A percentile compares a stretch with the other conserved stretches of the same genome.
phyloP scores from a whole-genome alignment of 2,113 vertebrate species.

The Gorilla gorilla region DNA sequence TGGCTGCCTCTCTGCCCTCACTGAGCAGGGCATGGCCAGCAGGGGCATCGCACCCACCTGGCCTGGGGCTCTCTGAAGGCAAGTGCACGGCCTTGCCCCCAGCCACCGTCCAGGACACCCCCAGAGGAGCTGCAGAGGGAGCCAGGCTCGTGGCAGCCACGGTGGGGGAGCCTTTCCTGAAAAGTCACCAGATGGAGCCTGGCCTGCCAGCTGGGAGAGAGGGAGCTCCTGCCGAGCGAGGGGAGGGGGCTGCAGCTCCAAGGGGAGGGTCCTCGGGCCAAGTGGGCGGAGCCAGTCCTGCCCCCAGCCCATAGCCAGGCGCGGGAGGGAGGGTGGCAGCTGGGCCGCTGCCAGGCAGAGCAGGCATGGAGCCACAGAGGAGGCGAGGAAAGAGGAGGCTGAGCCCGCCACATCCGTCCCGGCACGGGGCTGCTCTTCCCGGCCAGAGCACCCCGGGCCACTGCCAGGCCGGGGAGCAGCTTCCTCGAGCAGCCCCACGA shows the following conservation, averaged over 20 bases:
- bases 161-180: background rate
- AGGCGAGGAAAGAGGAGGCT: background rate
- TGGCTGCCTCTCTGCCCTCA: background rate
- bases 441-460: background rate
- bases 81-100: background rate
- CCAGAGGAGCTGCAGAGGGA: background rate
- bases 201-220: background rate
- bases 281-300: background rate
- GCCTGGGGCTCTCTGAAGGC: background rate
- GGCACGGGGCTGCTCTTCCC: background rate
- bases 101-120: background rate
- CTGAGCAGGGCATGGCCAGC: background rate
- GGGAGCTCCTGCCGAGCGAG: background rate
- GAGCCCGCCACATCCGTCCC: rapidly evolving
- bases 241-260: background rate
- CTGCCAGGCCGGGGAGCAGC: background rate
- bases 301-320: background rate
- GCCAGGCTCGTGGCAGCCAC: background rate
- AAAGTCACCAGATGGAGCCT: slow-evolving; percentile 49
- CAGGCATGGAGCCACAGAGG: rapidly evolving
- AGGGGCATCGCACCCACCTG: background rate
- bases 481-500: background rate
- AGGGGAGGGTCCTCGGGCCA: background rate
- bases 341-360: background rate
- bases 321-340: background rate